Percentiles rank a stretch among this genome's conserved stretches.
phyloP scores from a whole-genome alignment of 1,140 invertebrate genomes.

The Coenobita brevimanus region DNA sequence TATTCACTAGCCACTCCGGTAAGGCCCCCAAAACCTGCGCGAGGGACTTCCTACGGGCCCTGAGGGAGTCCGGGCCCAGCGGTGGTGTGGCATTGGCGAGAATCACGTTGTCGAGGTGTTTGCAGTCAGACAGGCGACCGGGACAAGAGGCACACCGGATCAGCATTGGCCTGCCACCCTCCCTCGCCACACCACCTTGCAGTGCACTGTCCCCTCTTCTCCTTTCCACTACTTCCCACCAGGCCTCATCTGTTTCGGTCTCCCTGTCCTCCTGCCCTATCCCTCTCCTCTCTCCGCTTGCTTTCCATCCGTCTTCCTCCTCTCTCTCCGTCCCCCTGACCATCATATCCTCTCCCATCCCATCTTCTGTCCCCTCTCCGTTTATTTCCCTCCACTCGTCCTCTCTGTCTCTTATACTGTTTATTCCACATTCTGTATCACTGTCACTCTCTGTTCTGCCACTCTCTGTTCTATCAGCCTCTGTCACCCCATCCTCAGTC shows the following conservation, averaged over 20 bases:
- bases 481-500: not conserved
- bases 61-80: not conserved
- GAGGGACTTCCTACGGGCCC: not conserved
- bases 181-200: too few relatives aligned
- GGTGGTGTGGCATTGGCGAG: constrained; percentile 5
- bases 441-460: not conserved
- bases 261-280: not conserved
- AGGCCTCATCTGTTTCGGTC: not conserved
- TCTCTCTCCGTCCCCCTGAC: too few relatives aligned
- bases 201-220: too few relatives aligned
- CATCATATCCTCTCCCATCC: too few relatives aligned
- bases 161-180: not conserved
- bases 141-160: not conserved
- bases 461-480: not conserved
- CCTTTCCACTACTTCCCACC: too few relatives aligned
- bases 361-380: too few relatives aligned
- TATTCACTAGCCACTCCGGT: constrained; percentile 36
- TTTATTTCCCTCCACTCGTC: too few relatives aligned
- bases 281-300: too few relatives aligned
- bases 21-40: not conserved
- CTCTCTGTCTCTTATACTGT: too few relatives aligned
- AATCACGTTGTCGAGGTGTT: constrained; percentile 22
- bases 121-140: not conserved
- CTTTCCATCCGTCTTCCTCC: too few relatives aligned
- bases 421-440: not conserved